Evolutionary conservation across 2,797 vertebrate species (phyloP), one percentile per base, ranked within the genome.

Genomic region (Aotus griseimembra): DNA sequence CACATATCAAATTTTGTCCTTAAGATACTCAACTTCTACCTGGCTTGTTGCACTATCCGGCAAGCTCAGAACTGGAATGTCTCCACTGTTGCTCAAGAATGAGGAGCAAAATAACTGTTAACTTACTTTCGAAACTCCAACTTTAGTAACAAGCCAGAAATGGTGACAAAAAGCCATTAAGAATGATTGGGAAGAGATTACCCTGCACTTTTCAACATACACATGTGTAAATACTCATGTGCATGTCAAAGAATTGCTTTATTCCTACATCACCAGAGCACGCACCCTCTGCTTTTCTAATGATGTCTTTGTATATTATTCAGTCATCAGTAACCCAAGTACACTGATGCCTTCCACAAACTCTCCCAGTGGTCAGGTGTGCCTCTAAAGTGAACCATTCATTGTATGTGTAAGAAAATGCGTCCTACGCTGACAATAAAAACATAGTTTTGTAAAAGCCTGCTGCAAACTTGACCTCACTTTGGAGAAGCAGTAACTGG

Each of bases 41-140:
- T 61, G 57, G 20, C 75, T 76, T 58, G 9, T 80, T 28, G 5
- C 39, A 58, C 22, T 81, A 11, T 58, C 84, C 28, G 17, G 14
- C n/a, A 93, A 82, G 24, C 4, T 79, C 79, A 84, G 58, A 87
- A 80, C 14, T 46, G 33, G 19, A 76, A 30, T 55, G n/a, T 41
- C 11, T 91, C 61, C 41, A 52, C 0, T 48, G 58, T 41, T 72
- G 67, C 58, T 95, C 46, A 80, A 88, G 64, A 80, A 5, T 84
- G 39, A 39, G 8, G 50, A 92, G 39, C 50, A 94, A 76, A 97
- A n/a, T 85, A 75, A 58, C n/a, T 50, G 12, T 36, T 36, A 55
- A 80, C n/a, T 85, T 57, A 61, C 48, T 97, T 96, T 50, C 46
- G 57, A 95, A 76, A 39, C 88, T 95, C 83, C 88, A 48, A 73